Evolutionary conservation across 92 coral and sea anemone genomes (phyloP).

Genomic region (Zoanthus sociatus): DNA sequence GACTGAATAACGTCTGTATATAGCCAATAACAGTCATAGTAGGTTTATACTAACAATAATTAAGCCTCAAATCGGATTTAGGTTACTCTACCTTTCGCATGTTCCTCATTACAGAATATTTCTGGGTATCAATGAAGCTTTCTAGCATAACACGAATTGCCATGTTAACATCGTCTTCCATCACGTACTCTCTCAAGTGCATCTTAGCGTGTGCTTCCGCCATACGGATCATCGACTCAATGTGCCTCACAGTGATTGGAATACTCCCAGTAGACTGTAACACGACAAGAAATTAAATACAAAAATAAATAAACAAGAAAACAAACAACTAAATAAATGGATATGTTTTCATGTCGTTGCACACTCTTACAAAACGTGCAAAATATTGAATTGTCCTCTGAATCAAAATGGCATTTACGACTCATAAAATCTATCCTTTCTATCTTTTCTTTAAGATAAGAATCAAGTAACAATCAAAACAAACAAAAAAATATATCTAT

Average conservation of each 20-base stretch:
- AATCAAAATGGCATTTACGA: too few relatives aligned
- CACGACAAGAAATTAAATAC: not conserved
- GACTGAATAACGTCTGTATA: too few relatives aligned
- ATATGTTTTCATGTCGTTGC: too few relatives aligned
- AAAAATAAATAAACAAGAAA: not conserved
- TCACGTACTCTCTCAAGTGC: conserved; percentile 93
- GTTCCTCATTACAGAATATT: conserved; percentile 96
- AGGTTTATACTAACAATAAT: too few relatives aligned
- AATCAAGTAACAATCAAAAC: too few relatives aligned
- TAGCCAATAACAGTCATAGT: too few relatives aligned
- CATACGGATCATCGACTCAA: conserved; percentile 99
- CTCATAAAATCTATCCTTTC: too few relatives aligned
- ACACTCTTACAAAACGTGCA: too few relatives aligned
- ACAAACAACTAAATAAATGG: too few relatives aligned
- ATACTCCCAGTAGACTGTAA: conserved; percentile 95
- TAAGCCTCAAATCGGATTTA: not conserved
- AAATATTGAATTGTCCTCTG: too few relatives aligned
- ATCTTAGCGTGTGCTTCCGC: conserved; percentile 98
- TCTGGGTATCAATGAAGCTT: conserved; percentile 98
- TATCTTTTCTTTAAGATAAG: too few relatives aligned
- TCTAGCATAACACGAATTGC: conserved; percentile 99
- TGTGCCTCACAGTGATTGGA: conserved; percentile 97
- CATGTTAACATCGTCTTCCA: conserved; percentile 99
- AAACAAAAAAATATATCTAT: too few relatives aligned
- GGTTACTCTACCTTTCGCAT: conserved; percentile 85